phyloP scores from a whole-genome alignment of 2,888 invertebrate genomes.

The Aricia artaxerxes region DNA sequence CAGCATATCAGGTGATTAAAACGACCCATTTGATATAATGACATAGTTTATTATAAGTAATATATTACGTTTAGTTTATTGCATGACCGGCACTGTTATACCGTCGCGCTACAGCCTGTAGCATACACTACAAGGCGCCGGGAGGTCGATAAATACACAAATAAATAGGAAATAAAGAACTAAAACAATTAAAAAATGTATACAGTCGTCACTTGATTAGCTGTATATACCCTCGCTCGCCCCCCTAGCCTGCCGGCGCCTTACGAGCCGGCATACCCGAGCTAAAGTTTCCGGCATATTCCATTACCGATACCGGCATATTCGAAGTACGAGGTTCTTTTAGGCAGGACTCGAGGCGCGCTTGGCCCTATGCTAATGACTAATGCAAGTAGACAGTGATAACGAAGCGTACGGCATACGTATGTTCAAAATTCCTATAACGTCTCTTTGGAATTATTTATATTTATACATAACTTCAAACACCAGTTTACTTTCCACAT shows the following conservation, averaged over 20 bases:
- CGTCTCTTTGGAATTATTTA: constrained; percentile 56
- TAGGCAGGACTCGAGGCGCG: constrained; percentile 57
- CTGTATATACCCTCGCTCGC: constrained; percentile 11
- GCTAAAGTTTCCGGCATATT: neutral
- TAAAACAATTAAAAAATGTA: neutral
- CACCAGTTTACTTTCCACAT: constrained; percentile 28
- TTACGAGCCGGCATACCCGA: neutral
- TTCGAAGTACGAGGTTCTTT: constrained; percentile 65
- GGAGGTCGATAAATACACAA: constrained; percentile 12
- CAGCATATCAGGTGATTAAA: neutral
- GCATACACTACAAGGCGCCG: constrained; percentile 20
- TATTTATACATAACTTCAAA: constrained; percentile 34
- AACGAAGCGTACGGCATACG: constrained; percentile 48
- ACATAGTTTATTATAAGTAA: constrained; percentile 51
- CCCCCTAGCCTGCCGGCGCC: constrained; percentile 13
- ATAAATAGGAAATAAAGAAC: neutral
- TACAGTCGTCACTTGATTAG: constrained; percentile 26
- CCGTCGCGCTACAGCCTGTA: constrained; percentile 6
- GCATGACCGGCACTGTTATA: constrained; percentile 40
- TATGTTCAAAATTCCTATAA: constrained; percentile 72
- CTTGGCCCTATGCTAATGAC: constrained; percentile 34
- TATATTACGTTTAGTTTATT: constrained; percentile 53
- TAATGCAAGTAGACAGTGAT: constrained; percentile 33
- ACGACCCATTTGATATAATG: constrained; percentile 47
- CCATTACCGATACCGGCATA: neutral